A percentile compares a stretch with the other conserved stretches of the same genome.
Evolutionary conservation across 2,888 invertebrate species (phyloP).

Genomic region (Calliphora vomitoria): DNA sequence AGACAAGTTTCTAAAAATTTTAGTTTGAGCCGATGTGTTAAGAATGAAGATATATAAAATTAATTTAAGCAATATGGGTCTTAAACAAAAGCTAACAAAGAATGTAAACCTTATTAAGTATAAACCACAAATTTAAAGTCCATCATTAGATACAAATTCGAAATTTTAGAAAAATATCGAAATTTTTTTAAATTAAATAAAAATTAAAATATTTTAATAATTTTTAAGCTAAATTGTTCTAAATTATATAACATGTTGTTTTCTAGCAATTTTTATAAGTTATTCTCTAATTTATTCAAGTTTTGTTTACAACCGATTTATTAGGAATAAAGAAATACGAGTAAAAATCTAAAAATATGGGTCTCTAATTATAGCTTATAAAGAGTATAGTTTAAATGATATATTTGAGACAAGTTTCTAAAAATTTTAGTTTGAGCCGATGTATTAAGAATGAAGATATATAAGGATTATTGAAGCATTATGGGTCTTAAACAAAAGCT

Average conservation of each 20-base stretch:
- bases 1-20: neutral
- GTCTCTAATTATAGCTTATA: too few species aligned
- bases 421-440: neutral
- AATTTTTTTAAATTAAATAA: too few species aligned
- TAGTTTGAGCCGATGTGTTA: neutral
- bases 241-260: too few species aligned
- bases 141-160: too few species aligned
- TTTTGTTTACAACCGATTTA: neutral
- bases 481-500: neutral
- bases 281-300: too few species aligned
- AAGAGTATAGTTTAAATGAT: neutral
- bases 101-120: too few species aligned
- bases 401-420: neutral
- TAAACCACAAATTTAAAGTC: too few species aligned
- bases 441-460: neutral
- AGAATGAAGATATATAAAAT: neutral
- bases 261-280: too few species aligned
- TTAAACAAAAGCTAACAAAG: neutral
- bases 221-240: too few species aligned
- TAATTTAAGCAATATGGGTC: neutral
- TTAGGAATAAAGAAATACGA: neutral
- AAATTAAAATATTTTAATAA: too few species aligned
- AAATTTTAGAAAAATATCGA: too few species aligned
- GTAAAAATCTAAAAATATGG: neutral
- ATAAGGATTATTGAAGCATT: neutral